A percentile compares a stretch with the other conserved stretches of the same genome.
These are phyloP conservation scores for Athalia cordata DNA, from an alignment of 2,888 invertebrate species.

Conservation along the genomic window DNA sequence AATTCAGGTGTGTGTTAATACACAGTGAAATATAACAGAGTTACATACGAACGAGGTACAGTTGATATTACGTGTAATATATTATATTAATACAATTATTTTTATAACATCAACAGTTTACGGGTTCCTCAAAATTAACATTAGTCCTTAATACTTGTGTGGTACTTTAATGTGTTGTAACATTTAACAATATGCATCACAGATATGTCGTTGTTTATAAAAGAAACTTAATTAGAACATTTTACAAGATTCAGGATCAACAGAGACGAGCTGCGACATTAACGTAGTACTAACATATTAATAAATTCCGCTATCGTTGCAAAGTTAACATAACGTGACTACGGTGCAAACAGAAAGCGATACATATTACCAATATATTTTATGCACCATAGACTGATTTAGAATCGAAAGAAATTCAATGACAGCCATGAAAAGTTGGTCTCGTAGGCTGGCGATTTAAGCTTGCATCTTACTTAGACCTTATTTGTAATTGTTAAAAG, in stretches of 20 bases:
- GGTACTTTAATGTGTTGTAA: constrained; percentile 38
- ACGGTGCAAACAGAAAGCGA: too few relatives aligned
- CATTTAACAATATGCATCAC: constrained; percentile 62
- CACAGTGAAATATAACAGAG: constrained; percentile 18
- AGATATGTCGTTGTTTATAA: constrained; percentile 66
- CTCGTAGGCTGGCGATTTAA: constrained; percentile 16
- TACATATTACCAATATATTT: too few relatives aligned
- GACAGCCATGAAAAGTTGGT: constrained; percentile 25
- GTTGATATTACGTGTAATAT: constrained; percentile 22
- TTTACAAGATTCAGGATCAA: constrained; percentile 13
- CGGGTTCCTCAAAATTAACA: constrained; percentile 35
- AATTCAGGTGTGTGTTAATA: neutral
- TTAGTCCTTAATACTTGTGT: constrained; percentile 54
- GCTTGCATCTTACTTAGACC: neutral
- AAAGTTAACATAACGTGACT: too few relatives aligned
- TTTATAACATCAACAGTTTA: constrained; percentile 29
- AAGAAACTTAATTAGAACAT: constrained; percentile 19
- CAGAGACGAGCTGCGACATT: neutral
- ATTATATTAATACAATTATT: constrained; percentile 24
- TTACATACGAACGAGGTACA: constrained; percentile 21
- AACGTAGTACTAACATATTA: neutral
- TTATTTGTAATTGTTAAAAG: too few relatives aligned
- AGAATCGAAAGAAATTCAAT: neutral
- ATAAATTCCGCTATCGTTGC: too few relatives aligned
- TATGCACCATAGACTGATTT: too few relatives aligned